Evolutionary conservation across 2,797 vertebrate species (phyloP).

Genomic region (Sebastes taczanowskii): DNA sequence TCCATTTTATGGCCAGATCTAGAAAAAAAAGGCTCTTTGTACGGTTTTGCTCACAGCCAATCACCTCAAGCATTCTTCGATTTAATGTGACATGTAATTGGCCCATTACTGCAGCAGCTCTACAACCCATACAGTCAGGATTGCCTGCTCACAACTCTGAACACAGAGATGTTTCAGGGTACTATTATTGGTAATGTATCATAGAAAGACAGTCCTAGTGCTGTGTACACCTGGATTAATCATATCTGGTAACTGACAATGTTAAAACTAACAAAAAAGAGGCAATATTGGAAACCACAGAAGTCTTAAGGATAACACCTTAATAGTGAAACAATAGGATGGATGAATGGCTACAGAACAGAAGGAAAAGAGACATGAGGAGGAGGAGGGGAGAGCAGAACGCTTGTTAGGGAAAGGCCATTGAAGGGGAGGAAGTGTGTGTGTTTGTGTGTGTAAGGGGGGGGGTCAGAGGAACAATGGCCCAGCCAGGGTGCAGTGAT

Average conservation of each 20-base stretch:
- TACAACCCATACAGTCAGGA: not conserved
- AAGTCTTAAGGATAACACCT: not conserved
- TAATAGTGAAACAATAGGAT: not conserved
- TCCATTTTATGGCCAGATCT: not conserved
- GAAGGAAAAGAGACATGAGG: not conserved
- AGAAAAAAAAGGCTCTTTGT: not conserved
- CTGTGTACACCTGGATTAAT: not conserved
- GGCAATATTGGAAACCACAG: not conserved
- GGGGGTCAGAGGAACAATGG: constrained; percentile 70
- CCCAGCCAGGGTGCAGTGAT: constrained; percentile 78
- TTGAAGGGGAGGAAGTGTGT: constrained; percentile 29
- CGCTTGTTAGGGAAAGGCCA: constrained; percentile 46
- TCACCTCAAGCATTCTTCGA: not conserved
- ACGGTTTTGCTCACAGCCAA: not conserved
- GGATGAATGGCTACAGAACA: not conserved
- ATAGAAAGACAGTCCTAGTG: not conserved
- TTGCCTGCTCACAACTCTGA: not conserved
- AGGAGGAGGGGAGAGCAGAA: not conserved
- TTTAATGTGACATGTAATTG: not conserved
- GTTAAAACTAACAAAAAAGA: not conserved
- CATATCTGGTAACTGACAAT: not conserved
- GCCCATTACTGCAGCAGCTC: not conserved
- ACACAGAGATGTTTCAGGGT: not conserved
- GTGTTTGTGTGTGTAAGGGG: constrained; percentile 42
- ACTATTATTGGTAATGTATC: fast-evolving